These are phyloP conservation scores for Drosophila prolongata DNA, from an alignment of 2,888 invertebrate genomes.

Conservation along the genomic window DNA sequence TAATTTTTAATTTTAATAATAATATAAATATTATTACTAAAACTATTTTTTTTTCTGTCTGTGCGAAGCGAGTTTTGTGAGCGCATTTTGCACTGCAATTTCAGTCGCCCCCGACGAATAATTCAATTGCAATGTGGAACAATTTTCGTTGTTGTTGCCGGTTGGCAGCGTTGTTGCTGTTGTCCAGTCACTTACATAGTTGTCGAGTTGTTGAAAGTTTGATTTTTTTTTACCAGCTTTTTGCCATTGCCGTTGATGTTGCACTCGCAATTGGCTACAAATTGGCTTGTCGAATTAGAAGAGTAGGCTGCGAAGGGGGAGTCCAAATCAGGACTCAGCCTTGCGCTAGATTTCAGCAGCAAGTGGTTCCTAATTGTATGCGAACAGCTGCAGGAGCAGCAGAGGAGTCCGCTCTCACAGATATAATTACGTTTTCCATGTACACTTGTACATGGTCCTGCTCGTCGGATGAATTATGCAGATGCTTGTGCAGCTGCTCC, in stretches of 20 bases:
- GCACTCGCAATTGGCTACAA: slow-evolving; percentile 75
- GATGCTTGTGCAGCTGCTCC: slow-evolving; percentile 20
- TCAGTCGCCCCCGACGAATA: slow-evolving; percentile 63
- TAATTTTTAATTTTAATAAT: too few relatives aligned
- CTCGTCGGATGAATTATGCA: slow-evolving; percentile 53
- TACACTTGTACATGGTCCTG: slow-evolving; percentile 11
- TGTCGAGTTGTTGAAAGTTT: slow-evolving; percentile 72
- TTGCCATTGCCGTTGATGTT: slow-evolving; percentile 31
- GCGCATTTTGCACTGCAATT: slow-evolving; percentile 67
- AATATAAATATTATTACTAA: background rate
- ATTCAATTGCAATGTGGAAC: slow-evolving; percentile 74
- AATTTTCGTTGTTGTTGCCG: slow-evolving; percentile 55
- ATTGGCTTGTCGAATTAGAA: slow-evolving; percentile 72
- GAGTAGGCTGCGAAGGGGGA: background rate
- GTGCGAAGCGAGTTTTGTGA: slow-evolving; percentile 32
- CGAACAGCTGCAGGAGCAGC: slow-evolving; percentile 16
- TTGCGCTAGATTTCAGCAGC: slow-evolving; percentile 57
- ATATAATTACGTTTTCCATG: slow-evolving; percentile 66
- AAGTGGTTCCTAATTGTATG: slow-evolving; percentile 45
- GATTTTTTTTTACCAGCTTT: slow-evolving; percentile 39
- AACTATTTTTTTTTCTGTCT: background rate
- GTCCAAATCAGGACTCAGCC: slow-evolving; percentile 33
- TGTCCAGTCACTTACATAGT: slow-evolving; percentile 70
- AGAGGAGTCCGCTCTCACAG: slow-evolving; percentile 12
- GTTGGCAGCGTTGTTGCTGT: slow-evolving; percentile 22